These are phyloP conservation scores for Elanoides forficatus DNA, from an alignment of 2,113 vertebrate genomes.

Conservation along the genomic window DNA sequence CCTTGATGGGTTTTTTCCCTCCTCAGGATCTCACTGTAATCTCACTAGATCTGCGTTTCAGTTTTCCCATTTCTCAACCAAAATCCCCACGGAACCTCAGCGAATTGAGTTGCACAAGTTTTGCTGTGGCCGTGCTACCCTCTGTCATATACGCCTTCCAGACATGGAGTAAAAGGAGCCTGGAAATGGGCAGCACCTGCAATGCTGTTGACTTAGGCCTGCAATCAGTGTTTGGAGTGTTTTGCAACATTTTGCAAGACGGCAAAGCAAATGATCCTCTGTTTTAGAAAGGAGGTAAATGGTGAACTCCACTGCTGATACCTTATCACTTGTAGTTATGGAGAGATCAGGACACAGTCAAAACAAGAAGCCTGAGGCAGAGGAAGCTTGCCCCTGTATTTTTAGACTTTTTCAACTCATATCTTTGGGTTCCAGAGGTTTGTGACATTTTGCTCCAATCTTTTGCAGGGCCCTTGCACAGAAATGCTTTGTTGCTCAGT, in stretches of 20 bases:
- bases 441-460: background rate
- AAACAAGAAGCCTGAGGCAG: background rate
- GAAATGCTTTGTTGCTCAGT: rapidly evolving
- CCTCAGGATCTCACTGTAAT: background rate
- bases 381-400: background rate
- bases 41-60: background rate
- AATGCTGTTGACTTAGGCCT: background rate
- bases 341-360: background rate
- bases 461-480: background rate
- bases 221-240: background rate
- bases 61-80: background rate
- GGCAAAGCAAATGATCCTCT: background rate
- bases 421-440: background rate
- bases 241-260: background rate
- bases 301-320: background rate
- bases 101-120: rapidly evolving
- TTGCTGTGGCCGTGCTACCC: background rate
- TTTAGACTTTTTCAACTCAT: background rate
- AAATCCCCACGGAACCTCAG: background rate
- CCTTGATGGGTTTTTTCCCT: rapidly evolving
- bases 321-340: background rate
- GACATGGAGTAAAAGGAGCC: rapidly evolving
- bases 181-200: background rate
- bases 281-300: background rate
- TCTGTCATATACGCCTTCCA: rapidly evolving